Conservation (phyloP, 2,113 vertebrate species). For the Bubo blakistoni region DNA sequence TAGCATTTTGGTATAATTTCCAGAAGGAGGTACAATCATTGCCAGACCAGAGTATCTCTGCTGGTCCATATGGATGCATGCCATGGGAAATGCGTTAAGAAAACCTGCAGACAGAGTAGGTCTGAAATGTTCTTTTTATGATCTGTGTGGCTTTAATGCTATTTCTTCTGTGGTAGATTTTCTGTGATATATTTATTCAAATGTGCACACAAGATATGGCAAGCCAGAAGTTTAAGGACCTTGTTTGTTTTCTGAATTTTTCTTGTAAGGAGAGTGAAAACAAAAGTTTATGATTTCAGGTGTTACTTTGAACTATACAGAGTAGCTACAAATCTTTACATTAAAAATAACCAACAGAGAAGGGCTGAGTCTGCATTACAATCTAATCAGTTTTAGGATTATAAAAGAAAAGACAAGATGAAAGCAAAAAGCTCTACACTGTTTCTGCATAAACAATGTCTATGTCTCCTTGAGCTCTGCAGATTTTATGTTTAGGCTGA, state of each 20-base stretch:
- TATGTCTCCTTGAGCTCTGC: not conserved
- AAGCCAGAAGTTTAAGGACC: not conserved
- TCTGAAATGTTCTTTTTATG: not conserved
- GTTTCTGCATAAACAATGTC: not conserved
- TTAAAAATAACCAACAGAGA: not conserved
- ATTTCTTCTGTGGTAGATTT: not conserved
- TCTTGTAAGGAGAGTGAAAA: not conserved
- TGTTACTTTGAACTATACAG: not conserved
- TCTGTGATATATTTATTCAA: not conserved
- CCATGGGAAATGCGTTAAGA: not conserved
- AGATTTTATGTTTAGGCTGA: not conserved
- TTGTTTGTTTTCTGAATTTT: not conserved
- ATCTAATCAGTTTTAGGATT: not conserved
- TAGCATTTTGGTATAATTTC: not conserved
- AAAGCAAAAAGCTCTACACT: not conserved
- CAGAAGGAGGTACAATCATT: not conserved
- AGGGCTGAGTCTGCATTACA: not conserved
- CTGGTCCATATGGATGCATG: not conserved
- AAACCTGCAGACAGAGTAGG: not conserved
- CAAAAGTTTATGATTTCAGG: not conserved
- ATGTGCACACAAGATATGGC: rapidly evolving
- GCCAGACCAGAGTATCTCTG: not conserved
- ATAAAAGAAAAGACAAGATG: not conserved
- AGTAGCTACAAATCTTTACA: not conserved
- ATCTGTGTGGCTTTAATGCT: not conserved